A percentile compares a stretch with the other conserved stretches of the same genome.
Conservation (phyloP, 2,113 vertebrate genomes). For the Xyliphius kryptos region DNA sequence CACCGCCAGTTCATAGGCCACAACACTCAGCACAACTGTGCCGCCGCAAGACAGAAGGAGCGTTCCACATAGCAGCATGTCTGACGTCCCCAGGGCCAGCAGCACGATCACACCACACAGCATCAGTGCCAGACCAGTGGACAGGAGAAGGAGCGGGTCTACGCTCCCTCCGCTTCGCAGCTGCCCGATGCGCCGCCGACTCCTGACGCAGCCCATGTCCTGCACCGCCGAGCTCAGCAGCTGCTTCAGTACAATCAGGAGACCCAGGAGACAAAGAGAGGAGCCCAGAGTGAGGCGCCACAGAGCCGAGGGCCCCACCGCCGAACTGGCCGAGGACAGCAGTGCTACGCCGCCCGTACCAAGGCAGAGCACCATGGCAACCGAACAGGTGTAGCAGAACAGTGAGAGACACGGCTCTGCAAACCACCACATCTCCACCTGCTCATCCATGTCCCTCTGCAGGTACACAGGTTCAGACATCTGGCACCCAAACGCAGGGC, state of each 20-base stretch:
- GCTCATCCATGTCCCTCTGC: slow-evolving; percentile 69
- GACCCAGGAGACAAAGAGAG: slow-evolving; percentile 82
- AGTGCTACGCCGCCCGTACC: slow-evolving; percentile 82
- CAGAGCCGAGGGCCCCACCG: slow-evolving; percentile 71
- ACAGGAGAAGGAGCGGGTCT: slow-evolving; percentile 74
- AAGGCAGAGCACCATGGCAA: slow-evolving; percentile 76
- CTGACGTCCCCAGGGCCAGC: slow-evolving; percentile 56
- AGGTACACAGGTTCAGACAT: background rate
- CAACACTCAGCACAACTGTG: slow-evolving; percentile 66
- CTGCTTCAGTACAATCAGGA: slow-evolving; percentile 87
- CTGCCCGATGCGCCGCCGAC: slow-evolving; percentile 75
- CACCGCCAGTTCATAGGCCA: slow-evolving; percentile 57
- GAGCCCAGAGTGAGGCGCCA: slow-evolving; percentile 87
- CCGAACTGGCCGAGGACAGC: slow-evolving; percentile 73
- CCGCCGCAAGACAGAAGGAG: slow-evolving; percentile 67
- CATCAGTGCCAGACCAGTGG: slow-evolving; percentile 73
- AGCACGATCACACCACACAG: slow-evolving; percentile 76
- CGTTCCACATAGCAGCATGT: slow-evolving; percentile 77
- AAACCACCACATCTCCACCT: slow-evolving; percentile 94
- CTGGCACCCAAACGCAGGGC: background rate
- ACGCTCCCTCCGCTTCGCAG: slow-evolving; percentile 83
- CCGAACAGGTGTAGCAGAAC: slow-evolving; percentile 79
- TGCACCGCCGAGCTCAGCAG: slow-evolving; percentile 93
- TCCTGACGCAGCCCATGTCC: slow-evolving; percentile 93
- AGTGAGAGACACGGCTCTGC: slow-evolving; percentile 79